These are phyloP conservation scores for Brotula barbata DNA, from an alignment of 2,797 vertebrate species.

Conservation along the genomic window DNA sequence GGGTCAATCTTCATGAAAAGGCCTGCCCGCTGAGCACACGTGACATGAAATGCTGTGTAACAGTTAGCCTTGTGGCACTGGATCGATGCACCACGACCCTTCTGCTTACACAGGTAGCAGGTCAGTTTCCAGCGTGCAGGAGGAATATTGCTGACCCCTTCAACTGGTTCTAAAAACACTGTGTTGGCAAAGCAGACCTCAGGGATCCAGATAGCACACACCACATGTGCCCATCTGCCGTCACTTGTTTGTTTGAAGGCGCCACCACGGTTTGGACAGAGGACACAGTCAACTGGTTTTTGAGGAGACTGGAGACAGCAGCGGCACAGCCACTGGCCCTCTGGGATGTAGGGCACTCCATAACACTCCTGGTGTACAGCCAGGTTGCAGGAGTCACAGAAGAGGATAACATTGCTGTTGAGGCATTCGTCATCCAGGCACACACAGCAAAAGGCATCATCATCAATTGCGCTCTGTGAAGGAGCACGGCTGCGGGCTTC, in stretches of 20 bases:
- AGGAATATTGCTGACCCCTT: slow-evolving; percentile 93
- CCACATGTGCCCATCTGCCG: slow-evolving; percentile 94
- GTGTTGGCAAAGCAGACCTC: slow-evolving; percentile 98
- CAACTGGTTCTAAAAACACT: slow-evolving; percentile 96
- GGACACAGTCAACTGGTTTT: slow-evolving; percentile 88
- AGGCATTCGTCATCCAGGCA: slow-evolving; percentile 98
- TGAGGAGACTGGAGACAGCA: slow-evolving; percentile 95
- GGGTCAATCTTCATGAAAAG: slow-evolving; percentile 99
- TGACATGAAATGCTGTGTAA: slow-evolving; percentile 97
- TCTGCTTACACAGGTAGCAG: slow-evolving; percentile 96
- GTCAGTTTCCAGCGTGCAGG: slow-evolving; percentile 95
- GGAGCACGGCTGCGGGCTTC: slow-evolving; percentile 88
- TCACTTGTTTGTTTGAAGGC: slow-evolving; percentile 98
- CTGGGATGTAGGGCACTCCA: slow-evolving; percentile 95
- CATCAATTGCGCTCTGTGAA: slow-evolving; percentile 88
- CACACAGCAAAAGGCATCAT: slow-evolving; percentile 96
- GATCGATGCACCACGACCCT: slow-evolving; percentile 92
- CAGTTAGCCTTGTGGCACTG: slow-evolving; percentile 98
- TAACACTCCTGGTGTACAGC: slow-evolving; percentile 99
- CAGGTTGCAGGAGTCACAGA: slow-evolving; percentile 97
- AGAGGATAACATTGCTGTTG: slow-evolving; percentile 98
- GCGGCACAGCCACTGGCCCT: slow-evolving; percentile 98
- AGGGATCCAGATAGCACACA: slow-evolving; percentile 98
- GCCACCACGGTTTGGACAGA: slow-evolving; percentile 95
- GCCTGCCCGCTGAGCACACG: slow-evolving; percentile 92